Percentiles rank a stretch among this genome's conserved stretches.
Evolutionary conservation across 2,113 vertebrate species (phyloP).

Genomic region (Planiliza haematocheilus): DNA sequence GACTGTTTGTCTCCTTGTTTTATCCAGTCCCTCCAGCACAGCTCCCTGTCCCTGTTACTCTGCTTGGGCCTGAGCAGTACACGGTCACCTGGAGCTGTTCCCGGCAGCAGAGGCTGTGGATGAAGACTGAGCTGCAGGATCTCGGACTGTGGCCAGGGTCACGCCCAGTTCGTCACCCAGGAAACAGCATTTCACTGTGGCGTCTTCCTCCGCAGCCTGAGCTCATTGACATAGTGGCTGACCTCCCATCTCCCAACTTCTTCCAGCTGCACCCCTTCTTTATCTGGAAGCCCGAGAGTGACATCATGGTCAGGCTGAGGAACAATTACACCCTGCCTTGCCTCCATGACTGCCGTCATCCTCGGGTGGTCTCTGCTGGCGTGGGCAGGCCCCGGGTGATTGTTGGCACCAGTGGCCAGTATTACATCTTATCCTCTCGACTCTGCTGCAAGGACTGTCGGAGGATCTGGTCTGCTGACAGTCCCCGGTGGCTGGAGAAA

Average conservation of each 20-base stretch:
- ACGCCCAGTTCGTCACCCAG: neutral
- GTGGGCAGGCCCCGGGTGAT: neutral
- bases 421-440: neutral
- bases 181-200: neutral
- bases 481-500: neutral
- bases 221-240: no score
- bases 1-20: no score
- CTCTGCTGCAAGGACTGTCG: neutral
- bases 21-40: no score
- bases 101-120: neutral
- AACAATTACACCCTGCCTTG: neutral
- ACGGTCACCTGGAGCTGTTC: neutral
- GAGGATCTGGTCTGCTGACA: neutral
- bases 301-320: neutral
- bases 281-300: neutral
- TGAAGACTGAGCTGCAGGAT: neutral
- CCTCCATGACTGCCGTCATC: rapidly evolving
- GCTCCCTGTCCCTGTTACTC: no score
- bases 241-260: no score
- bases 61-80: no score
- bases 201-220: neutral
- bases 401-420: neutral
- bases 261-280: no score
- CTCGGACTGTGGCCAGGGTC: neutral
- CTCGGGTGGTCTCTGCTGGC: neutral